A percentile compares a stretch with the other conserved stretches of the same genome.
Conservation (phyloP, 2,113 vertebrate species). For the Poeciliopsis occidentalis region DNA sequence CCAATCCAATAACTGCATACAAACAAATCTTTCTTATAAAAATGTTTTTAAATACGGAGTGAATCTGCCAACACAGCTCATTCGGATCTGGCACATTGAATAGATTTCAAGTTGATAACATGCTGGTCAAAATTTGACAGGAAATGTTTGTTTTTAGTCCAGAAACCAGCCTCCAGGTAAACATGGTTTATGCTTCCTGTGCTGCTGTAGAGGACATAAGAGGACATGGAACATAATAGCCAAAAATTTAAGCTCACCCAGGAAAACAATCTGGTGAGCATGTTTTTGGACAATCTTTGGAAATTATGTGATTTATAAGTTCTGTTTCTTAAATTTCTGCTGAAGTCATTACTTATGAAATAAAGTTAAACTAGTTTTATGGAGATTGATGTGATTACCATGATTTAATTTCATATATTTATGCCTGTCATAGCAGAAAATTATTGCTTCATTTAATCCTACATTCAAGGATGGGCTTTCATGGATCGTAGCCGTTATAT, state of each 20-base stretch:
- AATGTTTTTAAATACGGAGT: slow-evolving; percentile 11
- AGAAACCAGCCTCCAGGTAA: not conserved
- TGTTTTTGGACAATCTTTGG: not conserved
- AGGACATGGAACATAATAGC: slow-evolving; percentile 13
- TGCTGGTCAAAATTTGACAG: slow-evolving; percentile 13
- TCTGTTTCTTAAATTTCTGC: not conserved
- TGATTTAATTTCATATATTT: slow-evolving; percentile 5
- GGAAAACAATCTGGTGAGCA: slow-evolving; percentile 6
- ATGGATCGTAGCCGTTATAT: slow-evolving; percentile 17
- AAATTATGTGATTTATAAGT: not conserved
- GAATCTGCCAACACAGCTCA: slow-evolving; percentile 31
- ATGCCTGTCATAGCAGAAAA: slow-evolving; percentile 30
- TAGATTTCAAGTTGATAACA: slow-evolving; percentile 57
- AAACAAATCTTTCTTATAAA: no score
- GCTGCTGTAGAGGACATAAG: not conserved
- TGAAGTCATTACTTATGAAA: not conserved
- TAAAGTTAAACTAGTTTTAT: not conserved
- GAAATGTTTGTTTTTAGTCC: slow-evolving; percentile 12
- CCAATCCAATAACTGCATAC: no score
- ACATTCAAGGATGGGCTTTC: slow-evolving; percentile 10
- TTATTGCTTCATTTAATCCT: slow-evolving; percentile 3
- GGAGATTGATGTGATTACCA: slow-evolving; percentile 9
- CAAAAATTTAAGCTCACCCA: slow-evolving; percentile 8
- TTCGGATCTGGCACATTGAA: slow-evolving; percentile 43
- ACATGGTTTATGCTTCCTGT: slow-evolving; percentile 3